Percentiles rank a stretch among this genome's conserved stretches.
Evolutionary conservation across 2,888 invertebrate genomes (phyloP).

Genomic region (Trichogramma evanescens): DNA sequence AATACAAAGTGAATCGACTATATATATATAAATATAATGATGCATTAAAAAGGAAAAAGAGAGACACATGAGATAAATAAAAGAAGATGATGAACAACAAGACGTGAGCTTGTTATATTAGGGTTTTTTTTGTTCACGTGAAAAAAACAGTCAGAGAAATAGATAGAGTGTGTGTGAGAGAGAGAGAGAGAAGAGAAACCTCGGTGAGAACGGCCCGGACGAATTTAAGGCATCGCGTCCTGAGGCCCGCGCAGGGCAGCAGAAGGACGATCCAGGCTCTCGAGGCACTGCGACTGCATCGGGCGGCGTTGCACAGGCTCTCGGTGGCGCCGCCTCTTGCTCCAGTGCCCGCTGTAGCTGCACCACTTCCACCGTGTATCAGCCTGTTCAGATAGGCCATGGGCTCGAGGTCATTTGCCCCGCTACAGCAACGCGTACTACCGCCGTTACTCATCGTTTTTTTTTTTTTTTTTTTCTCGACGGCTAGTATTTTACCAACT

Average conservation of each 20-base stretch:
- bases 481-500: no score
- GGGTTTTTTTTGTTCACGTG: no score
- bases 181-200: not conserved
- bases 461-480: no score
- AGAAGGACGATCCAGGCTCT: constrained; percentile 38
- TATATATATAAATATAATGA: no score
- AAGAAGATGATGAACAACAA: no score
- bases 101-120: no score
- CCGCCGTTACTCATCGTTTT: no score
- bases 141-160: no score
- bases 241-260: constrained; percentile 24
- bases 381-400: not conserved
- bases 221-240: constrained; percentile 13
- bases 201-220: not conserved
- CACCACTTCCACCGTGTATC: not conserved
- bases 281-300: constrained; percentile 26
- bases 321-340: constrained; percentile 29
- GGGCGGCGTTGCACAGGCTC: constrained; percentile 27
- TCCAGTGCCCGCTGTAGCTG: constrained; percentile 25
- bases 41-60: no score
- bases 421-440: no score
- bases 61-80: no score
- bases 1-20: no score
- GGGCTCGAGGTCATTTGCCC: not conserved
- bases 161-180: not conserved